Evolutionary conservation across 2,888 invertebrate species (phyloP).

Genomic region (Rapana venosa): DNA sequence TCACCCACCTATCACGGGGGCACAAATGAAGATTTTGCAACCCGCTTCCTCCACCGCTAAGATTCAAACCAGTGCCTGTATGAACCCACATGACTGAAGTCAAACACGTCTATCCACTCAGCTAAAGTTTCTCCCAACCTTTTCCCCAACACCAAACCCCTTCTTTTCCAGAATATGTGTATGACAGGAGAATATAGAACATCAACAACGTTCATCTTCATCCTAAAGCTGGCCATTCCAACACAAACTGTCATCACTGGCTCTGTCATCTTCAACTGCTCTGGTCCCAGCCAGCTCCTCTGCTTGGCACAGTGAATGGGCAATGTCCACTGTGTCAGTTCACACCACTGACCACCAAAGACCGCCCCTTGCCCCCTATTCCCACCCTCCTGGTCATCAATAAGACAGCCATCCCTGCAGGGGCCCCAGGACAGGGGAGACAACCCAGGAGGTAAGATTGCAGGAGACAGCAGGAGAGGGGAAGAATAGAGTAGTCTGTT

Average conservation of each 20-base stretch:
- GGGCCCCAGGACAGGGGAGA: conserved; percentile 1
- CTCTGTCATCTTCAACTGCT: background rate
- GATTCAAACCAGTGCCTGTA: no score
- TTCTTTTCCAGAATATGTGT: no score
- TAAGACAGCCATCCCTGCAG: background rate
- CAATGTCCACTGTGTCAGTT: conserved; percentile 41
- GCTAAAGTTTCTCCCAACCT: no score
- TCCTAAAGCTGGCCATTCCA: background rate
- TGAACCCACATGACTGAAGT: no score
- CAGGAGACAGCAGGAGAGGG: conserved; percentile 24
- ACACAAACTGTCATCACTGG: background rate
- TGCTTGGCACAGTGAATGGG: background rate
- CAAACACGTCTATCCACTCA: no score
- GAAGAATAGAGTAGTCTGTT: background rate
- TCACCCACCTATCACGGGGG: no score
- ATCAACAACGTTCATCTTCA: background rate
- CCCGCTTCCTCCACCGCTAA: no score
- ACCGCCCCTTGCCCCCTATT: background rate
- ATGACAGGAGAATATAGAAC: background rate
- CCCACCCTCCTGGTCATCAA: background rate
- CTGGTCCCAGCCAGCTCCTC: background rate
- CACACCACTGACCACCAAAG: conserved; percentile 23
- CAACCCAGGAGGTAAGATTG: conserved; percentile 31
- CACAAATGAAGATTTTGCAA: no score
- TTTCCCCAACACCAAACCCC: no score